Conservation (phyloP, 2,113 vertebrate genomes). For the Nyctereutes procyonoides region DNA sequence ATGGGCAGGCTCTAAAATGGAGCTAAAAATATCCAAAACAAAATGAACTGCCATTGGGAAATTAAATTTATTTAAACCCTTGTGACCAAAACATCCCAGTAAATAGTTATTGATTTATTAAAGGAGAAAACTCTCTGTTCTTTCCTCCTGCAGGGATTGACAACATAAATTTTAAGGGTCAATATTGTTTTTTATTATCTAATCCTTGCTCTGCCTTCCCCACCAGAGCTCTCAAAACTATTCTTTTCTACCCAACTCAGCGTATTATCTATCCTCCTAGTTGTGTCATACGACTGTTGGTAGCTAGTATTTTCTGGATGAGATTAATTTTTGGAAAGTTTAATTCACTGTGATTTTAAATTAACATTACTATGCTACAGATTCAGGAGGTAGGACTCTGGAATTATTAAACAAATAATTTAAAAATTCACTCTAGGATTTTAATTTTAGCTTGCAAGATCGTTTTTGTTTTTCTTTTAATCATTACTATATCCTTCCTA, state of each 20-base stretch:
- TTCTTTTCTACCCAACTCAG: neutral
- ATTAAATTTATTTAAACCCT: neutral
- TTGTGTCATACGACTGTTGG: neutral
- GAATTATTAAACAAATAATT: conserved; percentile 27
- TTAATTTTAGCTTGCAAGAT: conserved; percentile 24
- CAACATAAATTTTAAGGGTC: neutral
- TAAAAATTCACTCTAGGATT: neutral
- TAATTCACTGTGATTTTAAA: conserved; percentile 25
- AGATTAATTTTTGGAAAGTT: conserved; percentile 62
- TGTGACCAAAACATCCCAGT: neutral
- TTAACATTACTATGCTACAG: neutral
- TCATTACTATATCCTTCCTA: neutral
- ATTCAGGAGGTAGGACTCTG: conserved; percentile 9
- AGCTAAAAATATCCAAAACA: neutral
- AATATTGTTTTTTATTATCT: neutral
- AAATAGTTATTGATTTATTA: neutral
- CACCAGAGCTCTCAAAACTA: neutral
- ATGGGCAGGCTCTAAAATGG: neutral
- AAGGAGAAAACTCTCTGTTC: neutral
- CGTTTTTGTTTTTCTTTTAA: neutral
- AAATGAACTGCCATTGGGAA: neutral
- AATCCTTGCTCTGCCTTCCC: neutral
- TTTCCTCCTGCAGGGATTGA: neutral
- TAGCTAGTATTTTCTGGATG: conserved; percentile 44
- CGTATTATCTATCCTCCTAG: neutral